Conservation (phyloP, 1,140 invertebrate genomes). For the Macrocentrus cingulum region DNA sequence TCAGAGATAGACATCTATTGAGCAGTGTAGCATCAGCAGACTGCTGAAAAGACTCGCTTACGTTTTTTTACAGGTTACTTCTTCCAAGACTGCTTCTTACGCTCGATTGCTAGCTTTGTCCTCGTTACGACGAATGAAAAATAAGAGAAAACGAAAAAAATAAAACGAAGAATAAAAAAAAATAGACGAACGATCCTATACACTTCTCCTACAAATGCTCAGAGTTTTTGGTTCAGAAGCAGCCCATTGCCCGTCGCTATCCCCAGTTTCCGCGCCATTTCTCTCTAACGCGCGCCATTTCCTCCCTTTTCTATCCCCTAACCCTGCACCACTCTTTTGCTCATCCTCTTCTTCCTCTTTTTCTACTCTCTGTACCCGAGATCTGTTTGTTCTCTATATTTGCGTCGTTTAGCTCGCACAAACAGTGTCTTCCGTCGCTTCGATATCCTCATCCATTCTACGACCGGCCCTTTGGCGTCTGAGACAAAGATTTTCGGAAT, state of each 20-base stretch:
- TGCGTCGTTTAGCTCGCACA: conserved; percentile 57
- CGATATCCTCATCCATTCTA: conserved; percentile 15
- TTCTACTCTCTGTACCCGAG: conserved; percentile 28
- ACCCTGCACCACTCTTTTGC: conserved; percentile 30
- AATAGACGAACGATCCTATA: conserved; percentile 26
- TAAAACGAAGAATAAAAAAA: conserved; percentile 17
- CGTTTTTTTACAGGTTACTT: not conserved
- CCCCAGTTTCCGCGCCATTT: conserved; percentile 60
- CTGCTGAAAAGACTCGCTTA: not conserved
- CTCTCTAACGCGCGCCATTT: conserved; percentile 59
- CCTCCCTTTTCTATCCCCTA: conserved; percentile 52
- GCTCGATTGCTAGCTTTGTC: conserved; percentile 31
- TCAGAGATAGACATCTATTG: not conserved
- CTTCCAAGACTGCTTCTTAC: conserved; percentile 19
- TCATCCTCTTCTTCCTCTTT: conserved; percentile 22
- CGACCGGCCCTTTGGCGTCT: conserved; percentile 24
- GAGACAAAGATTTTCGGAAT: conserved; percentile 45
- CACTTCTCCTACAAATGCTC: conserved; percentile 51
- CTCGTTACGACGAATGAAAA: conserved; percentile 19
- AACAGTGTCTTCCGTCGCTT: conserved; percentile 49
- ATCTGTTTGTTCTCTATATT: conserved; percentile 56
- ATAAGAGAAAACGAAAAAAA: conserved; percentile 13
- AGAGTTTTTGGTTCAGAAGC: conserved; percentile 49
- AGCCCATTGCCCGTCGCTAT: conserved; percentile 57
- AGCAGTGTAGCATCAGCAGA: not conserved